Evolutionary conservation across 2,113 vertebrate genomes (phyloP), one percentile per base, ranked within the genome.

Genomic region (Seriola quinqueradiata): DNA sequence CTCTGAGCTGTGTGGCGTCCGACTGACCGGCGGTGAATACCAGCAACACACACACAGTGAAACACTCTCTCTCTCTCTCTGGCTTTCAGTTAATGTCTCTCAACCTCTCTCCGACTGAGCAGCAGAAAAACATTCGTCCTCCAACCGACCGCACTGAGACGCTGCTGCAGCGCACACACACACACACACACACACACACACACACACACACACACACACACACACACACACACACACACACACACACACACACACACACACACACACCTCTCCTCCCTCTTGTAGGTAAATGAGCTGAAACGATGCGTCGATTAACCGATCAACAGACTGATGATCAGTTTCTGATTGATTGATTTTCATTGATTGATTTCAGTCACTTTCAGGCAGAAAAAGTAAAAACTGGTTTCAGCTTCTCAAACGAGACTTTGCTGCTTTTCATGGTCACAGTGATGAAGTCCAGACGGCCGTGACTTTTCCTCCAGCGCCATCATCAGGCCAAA

Each of bases 71-170:
- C 25, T 25, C 52, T 28, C 69, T 19, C 61, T 28, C 66, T 0
- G 28, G 50, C 50, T 60, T 4, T 34, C 14, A 19, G 3, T 71
- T 3, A 57, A 36, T 2, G 44, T 70, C 68, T 61, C 65, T 67
- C 54, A 0, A 8, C 17, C 69, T 42, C 21, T 23, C 66, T 48
- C 64, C 57, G 59, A 48, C 60, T 7, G 81, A 83, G 68, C 50
- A 8, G 46, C 78, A 60, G 63, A 1, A 76, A 75, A 85, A 75
- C 52, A 68, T 50, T 67, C 66, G 21, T 38, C 76, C 67, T 82
- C 72, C 79, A 77, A 87, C 23, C 55, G 46, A 69, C 79, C 10
- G 65, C 40, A 38, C 69, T 4, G 60, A 79, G 25, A 54, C 38
- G 1, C 80, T 64, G 55, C 61, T 61, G 40, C 61, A 13, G 25